A percentile compares a stretch with the other conserved stretches of the same genome.
phyloP scores from a whole-genome alignment of 2,113 vertebrate genomes.

The Datnioides undecimradiatus region DNA sequence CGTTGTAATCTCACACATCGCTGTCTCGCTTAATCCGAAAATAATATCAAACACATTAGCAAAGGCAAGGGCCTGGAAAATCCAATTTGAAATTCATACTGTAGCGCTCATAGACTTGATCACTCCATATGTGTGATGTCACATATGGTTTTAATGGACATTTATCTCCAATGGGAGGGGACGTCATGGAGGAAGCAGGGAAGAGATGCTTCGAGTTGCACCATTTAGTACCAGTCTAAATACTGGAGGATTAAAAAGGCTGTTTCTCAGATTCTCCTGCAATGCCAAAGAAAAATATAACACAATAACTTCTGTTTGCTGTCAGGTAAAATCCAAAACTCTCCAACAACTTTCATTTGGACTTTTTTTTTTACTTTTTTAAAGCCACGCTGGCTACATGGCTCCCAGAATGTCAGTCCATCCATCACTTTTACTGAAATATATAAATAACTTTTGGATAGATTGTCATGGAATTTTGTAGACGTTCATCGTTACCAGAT shows the following conservation, averaged over 20 bases:
- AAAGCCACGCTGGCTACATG: too few relatives aligned
- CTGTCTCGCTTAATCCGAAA: conserved; percentile 75
- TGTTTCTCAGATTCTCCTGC: neutral
- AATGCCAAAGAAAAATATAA: neutral
- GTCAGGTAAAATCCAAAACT: neutral
- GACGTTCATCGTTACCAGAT: neutral
- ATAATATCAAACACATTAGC: conserved; percentile 80
- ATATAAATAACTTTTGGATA: neutral
- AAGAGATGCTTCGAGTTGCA: neutral
- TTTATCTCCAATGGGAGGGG: conserved; percentile 41
- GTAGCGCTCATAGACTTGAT: conserved; percentile 43
- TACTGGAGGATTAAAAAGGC: neutral
- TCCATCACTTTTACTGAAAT: neutral
- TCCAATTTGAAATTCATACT: conserved; percentile 76
- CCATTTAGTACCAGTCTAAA: neutral
- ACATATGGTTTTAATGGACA: conserved; percentile 37
- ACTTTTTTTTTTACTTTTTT: neutral
- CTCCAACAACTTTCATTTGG: neutral
- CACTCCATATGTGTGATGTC: conserved; percentile 63
- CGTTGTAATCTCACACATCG: conserved; percentile 78
- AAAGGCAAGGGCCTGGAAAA: conserved; percentile 75
- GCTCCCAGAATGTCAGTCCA: neutral
- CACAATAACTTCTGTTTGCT: neutral
- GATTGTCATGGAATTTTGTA: neutral
- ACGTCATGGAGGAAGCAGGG: neutral